Conservation (phyloP, 30 jellyfish, hydroid and myxozoan genomes). For the Pseudorhiza aurosa region DNA sequence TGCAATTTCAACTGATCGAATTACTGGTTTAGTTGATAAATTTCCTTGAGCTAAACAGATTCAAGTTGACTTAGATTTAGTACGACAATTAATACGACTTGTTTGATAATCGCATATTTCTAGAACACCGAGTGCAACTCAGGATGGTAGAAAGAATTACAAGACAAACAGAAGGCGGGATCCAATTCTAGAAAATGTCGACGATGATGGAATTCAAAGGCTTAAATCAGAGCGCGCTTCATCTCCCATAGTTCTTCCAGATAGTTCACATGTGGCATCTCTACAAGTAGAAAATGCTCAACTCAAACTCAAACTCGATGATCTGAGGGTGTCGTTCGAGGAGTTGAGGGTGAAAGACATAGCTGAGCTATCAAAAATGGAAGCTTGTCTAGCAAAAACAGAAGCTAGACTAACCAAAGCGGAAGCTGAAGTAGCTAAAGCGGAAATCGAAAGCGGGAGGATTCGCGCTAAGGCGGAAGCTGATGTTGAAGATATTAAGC, state of each 20-base stretch:
- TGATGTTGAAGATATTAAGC: not conserved
- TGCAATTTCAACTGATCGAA: too few relatives aligned
- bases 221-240: not conserved
- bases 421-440: not conserved
- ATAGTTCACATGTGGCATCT: not conserved
- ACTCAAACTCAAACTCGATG: not conserved
- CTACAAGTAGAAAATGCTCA: not conserved
- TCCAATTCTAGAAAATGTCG: not conserved
- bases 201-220: not conserved
- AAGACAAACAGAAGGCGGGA: too few relatives aligned
- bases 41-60: too few relatives aligned
- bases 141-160: too few relatives aligned
- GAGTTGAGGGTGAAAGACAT: not conserved
- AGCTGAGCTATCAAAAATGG: not conserved
- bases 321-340: not conserved
- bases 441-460: not conserved
- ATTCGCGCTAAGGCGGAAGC: conserved; percentile 9
- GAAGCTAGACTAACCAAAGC: too few relatives aligned
- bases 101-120: too few relatives aligned
- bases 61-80: too few relatives aligned
- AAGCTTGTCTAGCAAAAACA: too few relatives aligned
- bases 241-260: not conserved
- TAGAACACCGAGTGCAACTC: too few relatives aligned
- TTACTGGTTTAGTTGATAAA: too few relatives aligned
- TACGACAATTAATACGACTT: too few relatives aligned